A percentile compares a stretch with the other conserved stretches of the same genome.
Conservation (phyloP, 2,888 invertebrate genomes). For the Antheraea assamensis region DNA sequence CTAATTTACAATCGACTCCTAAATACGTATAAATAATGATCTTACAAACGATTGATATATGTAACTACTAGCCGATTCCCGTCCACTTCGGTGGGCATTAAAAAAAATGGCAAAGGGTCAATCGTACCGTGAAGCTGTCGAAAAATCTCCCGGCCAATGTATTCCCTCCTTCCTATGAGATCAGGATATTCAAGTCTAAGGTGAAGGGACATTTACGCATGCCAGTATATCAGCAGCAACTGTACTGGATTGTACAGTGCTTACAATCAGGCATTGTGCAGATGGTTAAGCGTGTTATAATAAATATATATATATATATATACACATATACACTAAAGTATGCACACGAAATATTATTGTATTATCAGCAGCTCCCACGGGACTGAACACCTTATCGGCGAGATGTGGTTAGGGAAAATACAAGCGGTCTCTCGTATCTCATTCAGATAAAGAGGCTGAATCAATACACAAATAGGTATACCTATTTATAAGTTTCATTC, state of each 20-base stretch:
- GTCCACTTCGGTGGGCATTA: too few relatives aligned
- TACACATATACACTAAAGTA: not conserved
- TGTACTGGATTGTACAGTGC: too few relatives aligned
- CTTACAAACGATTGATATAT: not conserved
- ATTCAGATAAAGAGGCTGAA: conserved; percentile 22
- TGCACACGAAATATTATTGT: not conserved
- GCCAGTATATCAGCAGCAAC: too few relatives aligned
- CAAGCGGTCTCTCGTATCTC: conserved; percentile 28
- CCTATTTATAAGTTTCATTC: not conserved
- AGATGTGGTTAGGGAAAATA: conserved; percentile 39
- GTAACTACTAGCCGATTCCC: not conserved
- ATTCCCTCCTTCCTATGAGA: too few relatives aligned
- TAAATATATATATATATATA: too few relatives aligned
- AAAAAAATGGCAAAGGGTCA: too few relatives aligned
- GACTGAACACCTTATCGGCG: conserved; percentile 30
- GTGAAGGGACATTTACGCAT: too few relatives aligned
- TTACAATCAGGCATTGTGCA: too few relatives aligned
- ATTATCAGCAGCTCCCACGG: conserved; percentile 38
- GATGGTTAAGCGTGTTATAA: too few relatives aligned
- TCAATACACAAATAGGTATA: not conserved
- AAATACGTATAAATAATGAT: not conserved
- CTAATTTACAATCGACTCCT: not conserved
- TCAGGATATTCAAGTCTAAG: too few relatives aligned
- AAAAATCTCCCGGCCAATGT: too few relatives aligned
- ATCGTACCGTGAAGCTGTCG: too few relatives aligned